A percentile compares a stretch with the other conserved stretches of the same genome.
Evolutionary conservation across 64 coral and sea anemone species (phyloP).

Genomic region (Pachyseris speciosa): DNA sequence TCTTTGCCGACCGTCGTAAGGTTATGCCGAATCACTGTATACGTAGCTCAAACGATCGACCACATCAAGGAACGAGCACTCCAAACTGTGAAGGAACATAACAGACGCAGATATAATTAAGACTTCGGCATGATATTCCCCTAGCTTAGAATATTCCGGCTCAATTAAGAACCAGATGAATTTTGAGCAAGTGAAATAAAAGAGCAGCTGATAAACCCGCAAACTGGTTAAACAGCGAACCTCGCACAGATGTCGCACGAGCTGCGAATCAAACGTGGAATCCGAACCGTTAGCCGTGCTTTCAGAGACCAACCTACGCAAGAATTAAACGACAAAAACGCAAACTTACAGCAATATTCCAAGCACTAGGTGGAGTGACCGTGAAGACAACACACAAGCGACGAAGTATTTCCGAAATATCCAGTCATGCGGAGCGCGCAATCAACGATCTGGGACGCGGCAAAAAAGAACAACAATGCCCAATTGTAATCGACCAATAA

Average conservation of each 20-base stretch:
- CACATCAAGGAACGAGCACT: slow-evolving; percentile 8
- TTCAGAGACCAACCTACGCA: background rate
- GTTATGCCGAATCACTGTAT: background rate
- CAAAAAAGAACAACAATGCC: slow-evolving; percentile 6
- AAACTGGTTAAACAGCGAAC: background rate
- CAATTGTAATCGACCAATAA: slow-evolving; percentile 23
- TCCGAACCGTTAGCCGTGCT: background rate
- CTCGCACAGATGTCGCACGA: background rate
- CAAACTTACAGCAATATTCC: slow-evolving; percentile 9
- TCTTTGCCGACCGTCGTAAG: background rate
- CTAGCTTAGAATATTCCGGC: background rate
- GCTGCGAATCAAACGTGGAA: background rate
- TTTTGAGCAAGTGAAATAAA: background rate
- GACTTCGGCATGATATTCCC: background rate
- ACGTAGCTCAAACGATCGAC: background rate
- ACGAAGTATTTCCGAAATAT: slow-evolving; percentile 67
- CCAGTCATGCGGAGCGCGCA: slow-evolving; percentile 59
- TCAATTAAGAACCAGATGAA: slow-evolving; percentile 28
- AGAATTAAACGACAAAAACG: background rate
- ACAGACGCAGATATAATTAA: slow-evolving; percentile 15
- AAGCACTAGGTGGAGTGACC: slow-evolving; percentile 56
- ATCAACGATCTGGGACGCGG: slow-evolving; percentile 26
- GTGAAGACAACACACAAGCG: slow-evolving; percentile 43
- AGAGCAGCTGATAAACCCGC: slow-evolving; percentile 12
- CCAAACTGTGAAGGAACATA: background rate